Percentiles rank a stretch among this genome's conserved stretches.
phyloP scores from a whole-genome alignment of 2,113 vertebrate species.

The Tamias sibiricus region DNA sequence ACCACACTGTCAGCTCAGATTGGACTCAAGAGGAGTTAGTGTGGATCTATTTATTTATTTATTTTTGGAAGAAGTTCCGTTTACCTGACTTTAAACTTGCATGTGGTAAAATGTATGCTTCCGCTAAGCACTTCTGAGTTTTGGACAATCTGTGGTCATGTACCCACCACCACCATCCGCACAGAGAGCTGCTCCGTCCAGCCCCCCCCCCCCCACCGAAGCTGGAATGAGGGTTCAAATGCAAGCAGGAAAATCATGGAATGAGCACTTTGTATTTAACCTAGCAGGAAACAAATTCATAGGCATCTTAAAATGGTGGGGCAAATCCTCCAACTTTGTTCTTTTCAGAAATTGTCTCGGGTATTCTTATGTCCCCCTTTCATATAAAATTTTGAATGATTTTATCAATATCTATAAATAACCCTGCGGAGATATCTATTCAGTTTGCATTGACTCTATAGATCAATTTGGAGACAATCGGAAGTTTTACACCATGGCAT shows the following conservation, averaged over 20 bases:
- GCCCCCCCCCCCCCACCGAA: too few species aligned
- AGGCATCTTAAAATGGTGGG: neutral
- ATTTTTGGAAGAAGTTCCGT: neutral
- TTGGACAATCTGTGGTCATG: too few species aligned
- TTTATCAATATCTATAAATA: neutral
- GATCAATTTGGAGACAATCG: neutral
- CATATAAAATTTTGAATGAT: neutral
- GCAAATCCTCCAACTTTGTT: neutral
- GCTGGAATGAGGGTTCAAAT: too few species aligned
- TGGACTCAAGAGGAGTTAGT: neutral
- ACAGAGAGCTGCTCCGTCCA: too few species aligned
- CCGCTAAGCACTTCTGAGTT: neutral
- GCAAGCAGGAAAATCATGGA: too few species aligned
- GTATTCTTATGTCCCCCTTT: too few species aligned
- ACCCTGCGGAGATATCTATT: too few species aligned
- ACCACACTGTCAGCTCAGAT: neutral
- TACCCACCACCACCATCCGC: too few species aligned
- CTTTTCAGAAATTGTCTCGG: neutral
- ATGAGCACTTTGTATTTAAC: too few species aligned
- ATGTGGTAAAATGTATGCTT: neutral
- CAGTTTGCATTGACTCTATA: neutral
- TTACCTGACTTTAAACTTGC: neutral
- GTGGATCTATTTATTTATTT: neutral
- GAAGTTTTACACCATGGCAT: too few species aligned
- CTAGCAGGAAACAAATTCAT: too few species aligned